Base-by-base conservation (phyloP, 2,797 vertebrate genomes). In the Bradypus variegatus region DNA sequence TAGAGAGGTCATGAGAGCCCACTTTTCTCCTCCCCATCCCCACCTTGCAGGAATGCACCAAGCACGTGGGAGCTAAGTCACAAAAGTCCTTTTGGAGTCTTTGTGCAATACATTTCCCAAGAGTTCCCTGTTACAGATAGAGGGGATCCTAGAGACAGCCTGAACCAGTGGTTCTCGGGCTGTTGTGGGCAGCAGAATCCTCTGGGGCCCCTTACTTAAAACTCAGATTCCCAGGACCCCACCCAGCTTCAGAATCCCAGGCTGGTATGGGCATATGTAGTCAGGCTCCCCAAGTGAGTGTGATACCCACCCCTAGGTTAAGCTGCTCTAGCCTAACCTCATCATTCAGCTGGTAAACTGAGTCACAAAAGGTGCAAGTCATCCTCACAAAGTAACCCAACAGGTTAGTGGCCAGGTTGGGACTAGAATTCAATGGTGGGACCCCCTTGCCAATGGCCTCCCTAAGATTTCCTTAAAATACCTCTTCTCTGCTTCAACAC, bases 11-110 rank as follows among this genome's bases (percentile, higher is more conserved):
- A 25, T 13, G 25, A 6, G 14, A 6, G 1, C 48, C 69, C 0
- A 4, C 85, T n/a, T 58, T 67, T 31, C 36, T 62, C 41, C 27
- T 72, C 6, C 50, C n/a, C 2, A 7, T 69, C 36, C 48, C 16
- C 62, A 16, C 10, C 2, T n/a, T 12, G 27, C 6, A 36, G 33
- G 53, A 48, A 33, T 27, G 27, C 0, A 6, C 53, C 33, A 27
- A 38, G 14, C 27, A 19, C 33, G 0, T 19, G 25, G 38, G 33
- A 12, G n/a, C 73, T 70, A 53, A 31, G 12, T 29, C 60, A 33
- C 69, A 29, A 16, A 31, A n/a, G 5, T 19, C 60, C 23, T 87
- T 38, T n/a, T 14, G 13, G 60, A 55, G 60, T 55, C 16, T 4
- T 0, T 18, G 41, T 10, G 8, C 0, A 3, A 9, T 7, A 31